phyloP scores from a whole-genome alignment of 2,113 vertebrate genomes.

The Menura novaehollandiae region DNA sequence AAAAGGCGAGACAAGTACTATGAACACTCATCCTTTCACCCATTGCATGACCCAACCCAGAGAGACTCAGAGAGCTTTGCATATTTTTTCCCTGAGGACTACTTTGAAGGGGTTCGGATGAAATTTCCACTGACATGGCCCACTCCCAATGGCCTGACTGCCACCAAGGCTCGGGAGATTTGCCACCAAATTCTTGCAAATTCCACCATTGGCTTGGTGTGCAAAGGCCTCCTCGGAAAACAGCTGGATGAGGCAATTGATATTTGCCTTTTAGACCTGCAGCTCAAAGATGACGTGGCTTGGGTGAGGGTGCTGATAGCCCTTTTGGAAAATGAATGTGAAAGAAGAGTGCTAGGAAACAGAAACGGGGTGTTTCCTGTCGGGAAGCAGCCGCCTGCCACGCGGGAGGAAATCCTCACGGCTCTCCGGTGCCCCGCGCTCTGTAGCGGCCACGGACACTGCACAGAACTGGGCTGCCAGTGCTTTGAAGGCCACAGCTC shows the following conservation, averaged over 20 bases:
- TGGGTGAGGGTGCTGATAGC: conserved; percentile 73
- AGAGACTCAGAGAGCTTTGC: conserved; percentile 66
- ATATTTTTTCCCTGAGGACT: conserved; percentile 84
- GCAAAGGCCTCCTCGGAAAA: conserved; percentile 71
- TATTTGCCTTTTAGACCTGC: conserved; percentile 78
- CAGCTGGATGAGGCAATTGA: conserved; percentile 74
- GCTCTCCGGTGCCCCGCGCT: conserved; percentile 74
- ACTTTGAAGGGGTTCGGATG: conserved; percentile 57
- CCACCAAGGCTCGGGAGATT: conserved; percentile 68
- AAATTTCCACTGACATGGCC: conserved; percentile 68
- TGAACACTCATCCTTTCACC: conserved; percentile 55
- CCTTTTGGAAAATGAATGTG: conserved; percentile 83
- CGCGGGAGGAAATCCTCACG: conserved; percentile 43
- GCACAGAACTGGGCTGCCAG: conserved; percentile 75
- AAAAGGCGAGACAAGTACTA: conserved; percentile 15
- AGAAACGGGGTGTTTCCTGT: conserved; percentile 10
- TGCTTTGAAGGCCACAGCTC: conserved; percentile 72
- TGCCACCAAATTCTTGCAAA: conserved; percentile 74
- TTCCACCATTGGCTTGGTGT: conserved; percentile 73
- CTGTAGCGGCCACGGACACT: conserved; percentile 74
- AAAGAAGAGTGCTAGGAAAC: conserved; percentile 73
- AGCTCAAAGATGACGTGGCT: conserved; percentile 79
- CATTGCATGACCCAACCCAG: conserved; percentile 46
- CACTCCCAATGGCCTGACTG: conserved; percentile 75
- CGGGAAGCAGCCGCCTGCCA: background rate